Conservation (phyloP, 2,113 vertebrate genomes). For the Australoheros scitulus region DNA sequence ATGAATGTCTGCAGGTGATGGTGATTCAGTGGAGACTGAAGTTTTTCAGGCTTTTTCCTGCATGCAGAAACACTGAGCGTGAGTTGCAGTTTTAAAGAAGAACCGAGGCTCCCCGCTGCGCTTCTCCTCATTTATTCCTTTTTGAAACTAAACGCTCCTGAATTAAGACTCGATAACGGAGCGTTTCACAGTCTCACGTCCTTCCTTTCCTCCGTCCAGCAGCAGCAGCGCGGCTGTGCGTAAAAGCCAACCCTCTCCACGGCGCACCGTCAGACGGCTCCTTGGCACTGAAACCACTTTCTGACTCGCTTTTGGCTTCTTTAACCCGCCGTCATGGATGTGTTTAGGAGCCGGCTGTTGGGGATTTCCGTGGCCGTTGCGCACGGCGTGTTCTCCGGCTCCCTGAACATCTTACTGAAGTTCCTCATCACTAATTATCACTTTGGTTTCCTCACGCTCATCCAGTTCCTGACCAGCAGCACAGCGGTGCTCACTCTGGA, state of each 20-base stretch:
- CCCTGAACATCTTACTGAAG: conserved; percentile 94
- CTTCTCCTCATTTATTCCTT: neutral
- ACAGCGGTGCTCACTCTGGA: conserved; percentile 89
- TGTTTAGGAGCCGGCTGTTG: conserved; percentile 80
- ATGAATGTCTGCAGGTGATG: neutral
- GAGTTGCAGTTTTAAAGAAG: neutral
- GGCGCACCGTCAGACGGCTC: neutral
- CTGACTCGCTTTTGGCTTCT: too few species aligned
- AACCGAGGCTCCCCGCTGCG: neutral
- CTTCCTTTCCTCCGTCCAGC: neutral
- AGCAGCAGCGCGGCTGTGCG: conserved; percentile 32
- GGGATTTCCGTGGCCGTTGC: conserved; percentile 93
- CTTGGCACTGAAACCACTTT: neutral
- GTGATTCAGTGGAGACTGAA: neutral
- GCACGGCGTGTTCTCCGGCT: conserved; percentile 93
- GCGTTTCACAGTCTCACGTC: neutral
- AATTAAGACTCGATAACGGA: conserved; percentile 13
- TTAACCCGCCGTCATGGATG: conserved; percentile 66
- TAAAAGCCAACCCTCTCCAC: conserved; percentile 12
- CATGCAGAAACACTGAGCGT: neutral
- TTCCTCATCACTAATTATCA: conserved; percentile 89
- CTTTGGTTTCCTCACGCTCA: conserved; percentile 91
- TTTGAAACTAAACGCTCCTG: neutral
- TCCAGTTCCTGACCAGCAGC: conserved; percentile 92
- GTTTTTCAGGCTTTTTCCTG: neutral